phyloP scores from a whole-genome alignment of 1,140 invertebrate species.

The Phymorhynchus buccinoides region DNA sequence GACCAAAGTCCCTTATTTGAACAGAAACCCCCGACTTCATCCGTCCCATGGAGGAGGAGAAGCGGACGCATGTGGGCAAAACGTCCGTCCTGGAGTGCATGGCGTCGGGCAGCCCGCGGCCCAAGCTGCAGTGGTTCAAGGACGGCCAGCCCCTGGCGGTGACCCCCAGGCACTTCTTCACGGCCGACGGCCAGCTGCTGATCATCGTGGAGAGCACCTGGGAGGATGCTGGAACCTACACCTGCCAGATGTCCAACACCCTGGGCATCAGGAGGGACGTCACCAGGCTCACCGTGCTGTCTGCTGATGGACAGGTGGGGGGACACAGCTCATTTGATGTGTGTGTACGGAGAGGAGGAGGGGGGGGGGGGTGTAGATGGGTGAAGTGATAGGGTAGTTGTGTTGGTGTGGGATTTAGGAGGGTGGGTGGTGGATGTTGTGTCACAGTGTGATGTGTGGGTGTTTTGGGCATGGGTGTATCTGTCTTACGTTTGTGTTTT shows the following conservation, averaged over 20 bases:
- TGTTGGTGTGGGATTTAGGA: too few relatives aligned
- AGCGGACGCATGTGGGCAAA: slow-evolving; percentile 84
- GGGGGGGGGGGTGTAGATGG: too few relatives aligned
- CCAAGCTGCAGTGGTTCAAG: slow-evolving; percentile 91
- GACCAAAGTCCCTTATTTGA: background rate
- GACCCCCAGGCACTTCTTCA: slow-evolving; percentile 86
- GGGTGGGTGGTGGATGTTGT: too few relatives aligned
- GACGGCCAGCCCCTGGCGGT: slow-evolving; percentile 81
- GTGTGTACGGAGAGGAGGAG: too few relatives aligned
- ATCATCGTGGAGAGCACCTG: slow-evolving; percentile 86
- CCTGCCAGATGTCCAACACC: slow-evolving; percentile 84
- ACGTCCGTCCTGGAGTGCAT: slow-evolving; percentile 90
- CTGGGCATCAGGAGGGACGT: slow-evolving; percentile 80
- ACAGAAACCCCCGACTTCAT: slow-evolving; percentile 88
- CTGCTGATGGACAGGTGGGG: slow-evolving; percentile 51
- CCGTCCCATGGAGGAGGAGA: slow-evolving; percentile 85
- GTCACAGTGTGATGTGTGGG: too few relatives aligned
- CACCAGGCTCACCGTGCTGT: slow-evolving; percentile 75
- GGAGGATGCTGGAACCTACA: slow-evolving; percentile 87
- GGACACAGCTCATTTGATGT: too few relatives aligned
- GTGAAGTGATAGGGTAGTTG: too few relatives aligned
- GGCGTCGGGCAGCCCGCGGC: slow-evolving; percentile 88
- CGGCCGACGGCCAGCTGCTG: slow-evolving; percentile 87
- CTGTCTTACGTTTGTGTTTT: too few relatives aligned
- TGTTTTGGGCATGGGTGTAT: too few relatives aligned